Evolutionary conservation across 2,888 invertebrate genomes (phyloP).

Genomic region (Trichopria drosophilae): DNA sequence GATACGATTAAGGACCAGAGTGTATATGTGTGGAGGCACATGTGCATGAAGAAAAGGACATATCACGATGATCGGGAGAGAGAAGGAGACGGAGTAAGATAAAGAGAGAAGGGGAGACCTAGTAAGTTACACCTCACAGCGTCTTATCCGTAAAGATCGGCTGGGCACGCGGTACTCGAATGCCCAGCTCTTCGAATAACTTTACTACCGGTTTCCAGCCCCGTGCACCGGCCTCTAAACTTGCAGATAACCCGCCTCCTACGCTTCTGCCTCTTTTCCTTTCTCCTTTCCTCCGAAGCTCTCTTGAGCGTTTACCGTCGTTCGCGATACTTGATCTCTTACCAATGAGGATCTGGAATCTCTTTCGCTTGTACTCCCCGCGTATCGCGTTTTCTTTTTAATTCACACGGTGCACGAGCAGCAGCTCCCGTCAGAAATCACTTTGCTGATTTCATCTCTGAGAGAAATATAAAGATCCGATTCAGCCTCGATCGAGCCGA

Average conservation of each 20-base stretch:
- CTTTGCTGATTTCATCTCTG: too few relatives aligned
- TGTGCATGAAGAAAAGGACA: too few relatives aligned
- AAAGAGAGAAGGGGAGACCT: conserved; percentile 44
- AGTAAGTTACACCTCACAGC: conserved; percentile 57
- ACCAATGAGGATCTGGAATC: too few relatives aligned
- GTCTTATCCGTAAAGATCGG: conserved; percentile 55
- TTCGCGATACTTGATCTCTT: too few relatives aligned
- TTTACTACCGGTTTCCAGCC: conserved; percentile 56
- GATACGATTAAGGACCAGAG: conserved; percentile 3
- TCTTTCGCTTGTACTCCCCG: too few relatives aligned
- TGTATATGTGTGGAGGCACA: conserved; percentile 13
- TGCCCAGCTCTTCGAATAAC: conserved; percentile 52
- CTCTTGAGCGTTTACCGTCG: too few relatives aligned
- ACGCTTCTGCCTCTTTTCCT: conserved; percentile 35
- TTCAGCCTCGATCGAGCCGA: too few relatives aligned
- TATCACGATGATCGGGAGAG: too few relatives aligned
- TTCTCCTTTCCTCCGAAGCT: conserved; percentile 5
- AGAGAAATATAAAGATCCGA: too few relatives aligned
- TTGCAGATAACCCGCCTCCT: conserved; percentile 52
- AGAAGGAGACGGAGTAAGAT: neutral
- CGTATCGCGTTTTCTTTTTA: too few relatives aligned
- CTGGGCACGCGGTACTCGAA: conserved; percentile 49
- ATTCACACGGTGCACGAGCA: too few relatives aligned
- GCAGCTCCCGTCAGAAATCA: too few relatives aligned
- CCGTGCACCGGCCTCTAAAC: conserved; percentile 50